Evolutionary conservation across 2,888 invertebrate species (phyloP), one percentile per base, ranked within the genome.

Genomic region (Ctena decussata): DNA sequence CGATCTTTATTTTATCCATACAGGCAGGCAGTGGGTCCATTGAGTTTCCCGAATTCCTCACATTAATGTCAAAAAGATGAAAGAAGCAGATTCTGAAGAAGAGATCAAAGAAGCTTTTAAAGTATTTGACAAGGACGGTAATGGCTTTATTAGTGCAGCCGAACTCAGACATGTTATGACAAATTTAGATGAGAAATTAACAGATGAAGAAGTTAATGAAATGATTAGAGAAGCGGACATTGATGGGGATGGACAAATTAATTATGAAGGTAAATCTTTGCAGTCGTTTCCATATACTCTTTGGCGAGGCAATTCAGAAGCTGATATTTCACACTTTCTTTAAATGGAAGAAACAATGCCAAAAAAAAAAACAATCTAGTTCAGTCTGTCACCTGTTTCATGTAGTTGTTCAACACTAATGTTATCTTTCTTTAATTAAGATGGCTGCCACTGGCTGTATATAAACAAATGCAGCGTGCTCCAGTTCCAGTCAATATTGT

Each of bases 51-150:
- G 99, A 99, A 97, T 99, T 99, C 97, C 97, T 99, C 95, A 99
- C 99, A 96, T 99, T 99, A 99, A 99, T 99, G 99, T 99, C 99
- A 95, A 97, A 99, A 96, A 99, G 99, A 97, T 99, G 99, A 99
- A 99, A 99, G 97, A 99, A 99, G 97, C 99, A 93, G 99, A 99
- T 97, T 95, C 98, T 96, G 99, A 99, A 97, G 72, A 72, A 44
- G 72, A 72, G 30, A 72, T 72, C 11, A 24, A 18, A 44, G 72
- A 72, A 72, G 72, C 72, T 44, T 72, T 72, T 24, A 5, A 44
- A 1, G 72, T 72, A 2, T 72, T 72, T 46, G 72, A 72, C n/a
- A 72, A 72, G 44, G 72, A 72, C 18, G 72, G 72, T 44, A 72
- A 72, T 46, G 72, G 72, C 2, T 72, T 72, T 18, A 72, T 72